Percentiles rank a stretch among this genome's conserved stretches.
Evolutionary conservation across 2,113 vertebrate species (phyloP).

Genomic region (Pogona vitticeps): DNA sequence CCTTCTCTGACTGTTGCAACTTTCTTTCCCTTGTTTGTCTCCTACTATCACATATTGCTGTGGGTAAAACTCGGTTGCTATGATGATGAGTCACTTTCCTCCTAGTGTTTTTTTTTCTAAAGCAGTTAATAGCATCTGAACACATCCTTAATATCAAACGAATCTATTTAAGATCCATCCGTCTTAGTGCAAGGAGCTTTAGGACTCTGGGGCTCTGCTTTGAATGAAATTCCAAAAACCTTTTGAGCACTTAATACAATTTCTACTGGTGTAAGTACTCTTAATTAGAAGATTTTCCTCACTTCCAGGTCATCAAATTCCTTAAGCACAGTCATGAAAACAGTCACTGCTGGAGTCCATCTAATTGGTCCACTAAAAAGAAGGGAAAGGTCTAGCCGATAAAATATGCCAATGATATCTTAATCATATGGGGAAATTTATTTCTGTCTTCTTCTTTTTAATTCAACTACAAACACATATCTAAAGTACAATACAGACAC

Average conservation of each 20-base stretch:
- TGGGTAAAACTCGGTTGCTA: background rate
- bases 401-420: slow-evolving; percentile 11
- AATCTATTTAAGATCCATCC: slow-evolving; percentile 23
- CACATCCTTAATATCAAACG: slow-evolving; percentile 7
- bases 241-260: background rate
- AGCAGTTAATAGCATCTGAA: slow-evolving; percentile 1
- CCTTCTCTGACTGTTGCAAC: background rate
- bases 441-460: no score
- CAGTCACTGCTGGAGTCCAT: slow-evolving; percentile 11
- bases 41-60: slow-evolving; percentile 17
- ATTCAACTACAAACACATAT: no score
- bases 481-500: no score
- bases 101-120: background rate
- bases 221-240: slow-evolving; percentile 17
- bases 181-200: background rate
- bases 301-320: slow-evolving; percentile 26
- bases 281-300: slow-evolving; percentile 12
- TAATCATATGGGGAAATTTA: slow-evolving; percentile 9
- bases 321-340: slow-evolving; percentile 24
- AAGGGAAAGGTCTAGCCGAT: background rate
- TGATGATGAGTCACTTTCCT: background rate
- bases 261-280: background rate
- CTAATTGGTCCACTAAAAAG: slow-evolving; percentile 31
- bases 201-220: background rate
- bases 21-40: background rate